phyloP scores from a whole-genome alignment of 2,113 vertebrate genomes.

The Orycteropus afer region DNA sequence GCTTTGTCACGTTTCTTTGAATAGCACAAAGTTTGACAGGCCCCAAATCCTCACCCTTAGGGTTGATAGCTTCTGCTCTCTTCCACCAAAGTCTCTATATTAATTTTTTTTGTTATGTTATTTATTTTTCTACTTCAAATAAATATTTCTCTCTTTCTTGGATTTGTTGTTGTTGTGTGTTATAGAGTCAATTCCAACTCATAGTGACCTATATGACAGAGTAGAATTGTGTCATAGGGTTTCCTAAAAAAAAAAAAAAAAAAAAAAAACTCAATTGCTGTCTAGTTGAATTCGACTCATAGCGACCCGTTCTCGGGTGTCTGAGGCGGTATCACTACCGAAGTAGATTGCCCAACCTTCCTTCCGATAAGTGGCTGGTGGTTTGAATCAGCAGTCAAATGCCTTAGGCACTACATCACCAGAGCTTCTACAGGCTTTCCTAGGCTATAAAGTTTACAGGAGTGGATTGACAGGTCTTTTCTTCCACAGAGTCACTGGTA shows the following conservation, averaged over 20 bases:
- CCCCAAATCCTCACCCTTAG: background rate
- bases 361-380: too few species aligned
- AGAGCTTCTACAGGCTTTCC: too few species aligned
- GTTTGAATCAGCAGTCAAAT: too few species aligned
- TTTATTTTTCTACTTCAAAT: background rate
- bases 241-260: too few species aligned
- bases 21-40: background rate
- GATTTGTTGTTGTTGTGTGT: background rate
- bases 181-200: background rate
- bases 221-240: background rate
- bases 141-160: background rate
- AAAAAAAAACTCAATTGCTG: too few species aligned
- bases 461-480: background rate
- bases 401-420: too few species aligned
- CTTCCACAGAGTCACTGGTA: background rate
- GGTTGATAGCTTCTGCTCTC: background rate
- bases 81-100: background rate
- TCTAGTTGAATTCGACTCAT: too few species aligned
- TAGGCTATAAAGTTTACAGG: too few species aligned
- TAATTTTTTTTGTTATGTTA: too few species aligned
- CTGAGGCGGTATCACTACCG: too few species aligned
- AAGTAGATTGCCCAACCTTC: too few species aligned
- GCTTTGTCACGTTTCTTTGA: background rate
- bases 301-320: too few species aligned
- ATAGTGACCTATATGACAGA: background rate